A percentile compares a stretch with the other conserved stretches of the same genome.
Conservation (phyloP, 2,797 vertebrate genomes). For the Hoplostethus atlanticus region DNA sequence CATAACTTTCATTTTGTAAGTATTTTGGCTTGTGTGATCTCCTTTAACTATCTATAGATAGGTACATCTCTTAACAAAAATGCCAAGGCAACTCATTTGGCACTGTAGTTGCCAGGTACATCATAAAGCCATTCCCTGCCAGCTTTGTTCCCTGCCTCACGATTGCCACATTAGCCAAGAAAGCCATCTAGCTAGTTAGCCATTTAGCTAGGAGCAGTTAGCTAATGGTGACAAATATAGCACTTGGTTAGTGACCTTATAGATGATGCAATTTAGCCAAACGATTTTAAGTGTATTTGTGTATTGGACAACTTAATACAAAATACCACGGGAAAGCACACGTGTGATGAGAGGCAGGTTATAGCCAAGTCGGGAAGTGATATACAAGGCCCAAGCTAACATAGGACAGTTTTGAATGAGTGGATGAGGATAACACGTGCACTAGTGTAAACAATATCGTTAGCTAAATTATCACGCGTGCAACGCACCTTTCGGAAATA, state of each 20-base stretch:
- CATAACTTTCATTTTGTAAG: too few species aligned
- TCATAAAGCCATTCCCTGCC: neutral
- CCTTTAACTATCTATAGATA: too few species aligned
- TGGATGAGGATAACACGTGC: neutral
- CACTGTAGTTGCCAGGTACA: too few species aligned
- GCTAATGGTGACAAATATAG: neutral
- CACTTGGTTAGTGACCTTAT: neutral
- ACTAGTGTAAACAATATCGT: neutral
- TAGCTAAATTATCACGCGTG: too few species aligned
- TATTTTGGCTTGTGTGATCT: too few species aligned
- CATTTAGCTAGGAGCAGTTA: neutral
- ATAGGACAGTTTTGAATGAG: neutral
- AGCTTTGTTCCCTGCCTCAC: neutral
- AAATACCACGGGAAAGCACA: neutral
- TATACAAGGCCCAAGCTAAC: slow-evolving; percentile 1
- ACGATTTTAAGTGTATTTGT: neutral
- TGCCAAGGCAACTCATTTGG: too few species aligned
- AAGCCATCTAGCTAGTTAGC: slow-evolving; percentile 13
- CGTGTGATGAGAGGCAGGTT: neutral
- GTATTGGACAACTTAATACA: too few species aligned
- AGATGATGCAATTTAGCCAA: neutral
- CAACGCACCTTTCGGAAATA: too few species aligned
- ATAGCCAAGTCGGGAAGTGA: neutral
- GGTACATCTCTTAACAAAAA: too few species aligned
- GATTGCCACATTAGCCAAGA: neutral